A percentile compares a stretch with the other conserved stretches of the same genome.
Conservation (phyloP, 2,797 vertebrate genomes). For the Propithecus perrieri region DNA sequence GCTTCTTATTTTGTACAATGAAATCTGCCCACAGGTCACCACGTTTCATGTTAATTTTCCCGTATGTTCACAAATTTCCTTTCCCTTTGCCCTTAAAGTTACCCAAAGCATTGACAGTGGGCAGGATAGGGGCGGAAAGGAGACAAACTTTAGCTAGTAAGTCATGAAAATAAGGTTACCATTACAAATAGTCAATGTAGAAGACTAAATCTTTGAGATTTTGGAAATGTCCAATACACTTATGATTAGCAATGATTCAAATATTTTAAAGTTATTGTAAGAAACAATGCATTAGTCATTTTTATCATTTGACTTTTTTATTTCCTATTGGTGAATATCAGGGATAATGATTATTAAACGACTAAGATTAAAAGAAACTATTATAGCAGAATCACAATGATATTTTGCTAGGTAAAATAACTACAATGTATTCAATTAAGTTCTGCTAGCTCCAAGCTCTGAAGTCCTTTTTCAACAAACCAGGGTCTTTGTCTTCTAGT, state of each 20-base stretch:
- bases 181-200: not conserved
- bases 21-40: not conserved
- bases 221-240: not conserved
- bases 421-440: not conserved
- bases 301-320: not conserved
- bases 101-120: not conserved
- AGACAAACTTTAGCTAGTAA: not conserved
- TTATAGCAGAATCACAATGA: not conserved
- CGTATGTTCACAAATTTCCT: not conserved
- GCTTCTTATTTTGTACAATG: not conserved
- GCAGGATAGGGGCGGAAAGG: not conserved
- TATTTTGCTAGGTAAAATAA: constrained; percentile 8
- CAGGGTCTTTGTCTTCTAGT: constrained; percentile 6
- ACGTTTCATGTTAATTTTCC: not conserved
- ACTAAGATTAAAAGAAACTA: not conserved
- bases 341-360: not conserved
- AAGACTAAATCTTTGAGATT: not conserved
- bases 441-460: not conserved
- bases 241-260: not conserved
- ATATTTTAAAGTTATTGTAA: not conserved
- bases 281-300: not conserved
- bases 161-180: not conserved
- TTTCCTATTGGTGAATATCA: not conserved
- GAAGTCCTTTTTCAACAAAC: not conserved
- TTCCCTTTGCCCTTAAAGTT: constrained; percentile 27